Conservation (phyloP, 2,797 vertebrate genomes). For the Xenopus petersii region DNA sequence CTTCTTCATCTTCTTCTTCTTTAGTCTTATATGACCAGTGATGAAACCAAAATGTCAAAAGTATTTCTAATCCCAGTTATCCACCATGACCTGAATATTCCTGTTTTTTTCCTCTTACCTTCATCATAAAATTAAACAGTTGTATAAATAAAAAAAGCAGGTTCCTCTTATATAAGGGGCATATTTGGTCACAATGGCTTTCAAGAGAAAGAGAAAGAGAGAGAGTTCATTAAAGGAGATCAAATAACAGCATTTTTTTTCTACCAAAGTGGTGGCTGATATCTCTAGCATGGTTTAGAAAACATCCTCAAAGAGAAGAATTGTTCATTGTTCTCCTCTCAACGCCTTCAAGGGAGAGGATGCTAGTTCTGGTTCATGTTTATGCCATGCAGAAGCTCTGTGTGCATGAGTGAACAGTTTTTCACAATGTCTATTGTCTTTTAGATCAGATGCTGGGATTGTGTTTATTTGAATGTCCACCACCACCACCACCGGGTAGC, state of each 20-base stretch:
- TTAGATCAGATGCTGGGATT: slow-evolving; percentile 75
- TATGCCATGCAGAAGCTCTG: slow-evolving; percentile 70
- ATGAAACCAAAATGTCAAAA: slow-evolving; percentile 1
- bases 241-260: slow-evolving; percentile 60
- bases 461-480: slow-evolving; percentile 69
- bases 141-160: slow-evolving; percentile 55
- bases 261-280: slow-evolving; percentile 57
- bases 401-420: slow-evolving; percentile 57
- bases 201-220: slow-evolving; percentile 57
- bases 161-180: slow-evolving; percentile 52
- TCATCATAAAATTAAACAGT: slow-evolving; percentile 46
- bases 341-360: slow-evolving; percentile 60
- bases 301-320: slow-evolving; percentile 57
- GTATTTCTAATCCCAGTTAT: slow-evolving; percentile 54
- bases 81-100: slow-evolving; percentile 24
- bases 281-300: slow-evolving; percentile 49
- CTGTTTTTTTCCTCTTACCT: slow-evolving; percentile 55
- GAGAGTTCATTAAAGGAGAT: slow-evolving; percentile 58
- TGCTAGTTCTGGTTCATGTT: slow-evolving; percentile 64
- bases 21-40: neutral
- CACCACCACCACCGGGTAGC: slow-evolving; percentile 73
- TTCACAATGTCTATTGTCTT: slow-evolving; percentile 51
- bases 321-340: slow-evolving; percentile 56
- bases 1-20: too few relatives aligned
- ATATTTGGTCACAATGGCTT: slow-evolving; percentile 65